Percentiles rank a stretch among this genome's conserved stretches.
Evolutionary conservation across 2,113 vertebrate species (phyloP).

Genomic region (Opisthocomus hoazin): DNA sequence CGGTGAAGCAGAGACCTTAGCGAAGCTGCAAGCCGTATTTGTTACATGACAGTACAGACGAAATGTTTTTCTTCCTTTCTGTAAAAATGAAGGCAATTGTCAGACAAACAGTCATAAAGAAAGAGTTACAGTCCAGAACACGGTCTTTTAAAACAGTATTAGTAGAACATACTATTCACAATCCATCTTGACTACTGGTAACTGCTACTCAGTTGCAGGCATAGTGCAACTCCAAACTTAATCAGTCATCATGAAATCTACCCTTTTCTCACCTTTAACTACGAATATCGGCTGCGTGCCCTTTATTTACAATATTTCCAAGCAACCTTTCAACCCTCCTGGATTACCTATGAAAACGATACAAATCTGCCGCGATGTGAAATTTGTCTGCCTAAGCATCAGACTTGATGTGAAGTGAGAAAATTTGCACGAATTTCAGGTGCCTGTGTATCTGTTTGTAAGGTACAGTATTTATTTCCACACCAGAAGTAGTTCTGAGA

Average conservation of each 20-base stretch:
- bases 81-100: not conserved
- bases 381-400: not conserved
- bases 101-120: not conserved
- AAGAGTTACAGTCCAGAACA: not conserved
- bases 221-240: not conserved
- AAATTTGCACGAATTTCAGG: not conserved
- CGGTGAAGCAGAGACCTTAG: not conserved
- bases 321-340: not conserved
- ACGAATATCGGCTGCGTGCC: rapidly evolving
- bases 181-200: not conserved
- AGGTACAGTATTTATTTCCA: not conserved
- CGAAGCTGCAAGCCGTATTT: not conserved
- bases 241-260: not conserved
- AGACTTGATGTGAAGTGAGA: not conserved
- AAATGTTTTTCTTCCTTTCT: not conserved
- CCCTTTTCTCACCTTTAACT: constrained; percentile 7
- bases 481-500: not conserved
- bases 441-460: not conserved
- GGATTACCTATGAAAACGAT: not conserved
- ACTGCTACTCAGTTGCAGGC: not conserved
- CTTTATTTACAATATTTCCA: not conserved
- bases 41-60: not conserved
- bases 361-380: not conserved
- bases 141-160: not conserved
- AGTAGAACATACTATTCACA: not conserved